phyloP scores from a whole-genome alignment of 2,113 vertebrate species.

The Oncorhynchus gorbuscha region DNA sequence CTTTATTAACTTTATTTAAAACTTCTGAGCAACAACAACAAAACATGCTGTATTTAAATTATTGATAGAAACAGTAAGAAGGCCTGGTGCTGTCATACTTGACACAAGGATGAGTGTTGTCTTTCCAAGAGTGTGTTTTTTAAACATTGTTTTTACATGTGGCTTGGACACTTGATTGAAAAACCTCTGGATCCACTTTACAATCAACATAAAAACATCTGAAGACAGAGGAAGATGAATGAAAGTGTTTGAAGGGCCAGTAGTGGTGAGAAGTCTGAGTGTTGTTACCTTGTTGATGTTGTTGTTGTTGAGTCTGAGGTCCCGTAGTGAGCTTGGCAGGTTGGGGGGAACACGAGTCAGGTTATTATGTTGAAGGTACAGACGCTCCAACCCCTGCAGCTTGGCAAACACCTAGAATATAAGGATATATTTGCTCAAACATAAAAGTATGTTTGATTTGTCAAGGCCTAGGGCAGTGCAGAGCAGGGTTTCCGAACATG shows the following conservation, averaged over 20 bases:
- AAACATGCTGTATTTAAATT: too few relatives aligned
- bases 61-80: too few relatives aligned
- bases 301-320: slow-evolving; percentile 88
- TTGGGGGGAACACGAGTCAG: slow-evolving; percentile 83
- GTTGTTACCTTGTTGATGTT: slow-evolving; percentile 79
- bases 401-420: slow-evolving; percentile 80
- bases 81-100: too few relatives aligned
- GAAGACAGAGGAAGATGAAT: background rate
- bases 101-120: too few relatives aligned
- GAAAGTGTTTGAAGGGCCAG: background rate
- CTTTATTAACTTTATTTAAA: background rate
- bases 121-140: background rate
- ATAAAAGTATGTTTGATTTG: background rate
- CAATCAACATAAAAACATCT: background rate
- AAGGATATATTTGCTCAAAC: background rate
- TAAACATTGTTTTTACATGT: too few relatives aligned
- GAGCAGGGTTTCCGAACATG: too few relatives aligned
- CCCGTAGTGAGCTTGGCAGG: slow-evolving; percentile 82
- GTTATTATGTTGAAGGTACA: slow-evolving; percentile 94
- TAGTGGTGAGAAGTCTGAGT: background rate
- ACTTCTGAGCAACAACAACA: too few relatives aligned
- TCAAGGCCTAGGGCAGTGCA: background rate
- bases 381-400: slow-evolving; percentile 79
- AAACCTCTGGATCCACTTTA: background rate
- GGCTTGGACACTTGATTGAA: too few relatives aligned